Percentiles rank a stretch among this genome's conserved stretches.
These are phyloP conservation scores for Dolichallabes microphthalmus DNA, from an alignment of 2,113 vertebrate genomes.

Conservation along the genomic window DNA sequence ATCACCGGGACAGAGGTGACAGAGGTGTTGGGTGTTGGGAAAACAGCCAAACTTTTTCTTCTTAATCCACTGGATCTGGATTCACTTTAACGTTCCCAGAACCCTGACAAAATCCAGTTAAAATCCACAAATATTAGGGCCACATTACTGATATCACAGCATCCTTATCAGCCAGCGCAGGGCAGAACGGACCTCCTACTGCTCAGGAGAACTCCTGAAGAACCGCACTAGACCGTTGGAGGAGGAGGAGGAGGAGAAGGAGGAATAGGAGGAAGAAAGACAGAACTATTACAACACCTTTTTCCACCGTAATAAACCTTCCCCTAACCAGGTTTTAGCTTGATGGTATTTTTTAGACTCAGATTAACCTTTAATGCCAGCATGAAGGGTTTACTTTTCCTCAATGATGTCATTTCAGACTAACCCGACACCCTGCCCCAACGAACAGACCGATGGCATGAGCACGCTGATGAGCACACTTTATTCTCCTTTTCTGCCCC, in stretches of 20 bases:
- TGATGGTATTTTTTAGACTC: too few species aligned
- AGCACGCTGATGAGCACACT: constrained; percentile 25
- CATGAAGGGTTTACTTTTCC: background rate
- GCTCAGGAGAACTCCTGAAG: background rate
- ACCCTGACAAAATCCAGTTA: background rate
- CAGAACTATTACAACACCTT: background rate
- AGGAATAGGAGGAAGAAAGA: too few species aligned
- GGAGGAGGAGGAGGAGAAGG: background rate
- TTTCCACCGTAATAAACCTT: background rate
- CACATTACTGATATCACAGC: background rate
- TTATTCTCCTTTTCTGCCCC: constrained; percentile 68
- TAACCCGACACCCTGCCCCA: background rate
- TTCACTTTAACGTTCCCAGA: background rate
- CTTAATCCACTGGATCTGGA: background rate
- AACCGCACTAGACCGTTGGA: background rate
- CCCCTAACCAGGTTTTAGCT: background rate
- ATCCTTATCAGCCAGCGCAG: background rate
- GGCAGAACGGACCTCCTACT: background rate
- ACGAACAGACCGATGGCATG: background rate
- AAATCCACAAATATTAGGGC: background rate
- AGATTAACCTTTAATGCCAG: background rate
- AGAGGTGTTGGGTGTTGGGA: too few species aligned
- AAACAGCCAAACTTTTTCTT: background rate
- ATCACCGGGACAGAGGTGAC: background rate
- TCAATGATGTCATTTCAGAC: background rate